These are phyloP conservation scores for Aromia moschata DNA, from an alignment of 2,888 invertebrate genomes.

Conservation along the genomic window DNA sequence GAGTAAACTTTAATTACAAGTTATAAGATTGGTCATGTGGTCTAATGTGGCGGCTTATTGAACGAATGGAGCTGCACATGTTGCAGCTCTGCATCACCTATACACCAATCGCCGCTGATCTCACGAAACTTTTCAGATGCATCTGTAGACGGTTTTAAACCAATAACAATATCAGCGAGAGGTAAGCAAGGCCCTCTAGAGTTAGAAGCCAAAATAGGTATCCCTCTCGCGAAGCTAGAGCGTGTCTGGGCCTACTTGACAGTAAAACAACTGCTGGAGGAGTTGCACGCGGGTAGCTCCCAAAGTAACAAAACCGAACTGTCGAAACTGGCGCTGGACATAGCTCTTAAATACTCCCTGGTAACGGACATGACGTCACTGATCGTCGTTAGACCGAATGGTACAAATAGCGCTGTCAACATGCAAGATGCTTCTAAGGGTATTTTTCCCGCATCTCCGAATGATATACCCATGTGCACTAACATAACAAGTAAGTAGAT, in stretches of 20 bases:
- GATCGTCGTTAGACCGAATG: constrained; percentile 72
- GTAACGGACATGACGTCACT: constrained; percentile 75
- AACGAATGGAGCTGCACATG: too few relatives aligned
- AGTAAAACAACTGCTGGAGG: constrained; percentile 69
- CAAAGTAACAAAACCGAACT: constrained; percentile 48
- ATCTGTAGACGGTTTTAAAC: constrained; percentile 6
- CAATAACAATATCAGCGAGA: constrained; percentile 28
- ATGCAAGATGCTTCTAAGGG: constrained; percentile 34
- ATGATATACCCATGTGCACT: constrained; percentile 29
- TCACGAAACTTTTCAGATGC: neutral
- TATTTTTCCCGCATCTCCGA: constrained; percentile 18
- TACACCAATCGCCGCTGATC: too few relatives aligned
- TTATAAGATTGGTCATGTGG: too few relatives aligned
- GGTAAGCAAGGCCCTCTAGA: constrained; percentile 47
- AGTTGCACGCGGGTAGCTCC: constrained; percentile 49
- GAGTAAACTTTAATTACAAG: too few relatives aligned
- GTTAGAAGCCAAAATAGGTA: constrained; percentile 41
- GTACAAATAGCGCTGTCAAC: constrained; percentile 51
- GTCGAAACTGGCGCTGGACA: constrained; percentile 66
- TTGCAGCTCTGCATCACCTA: neutral
- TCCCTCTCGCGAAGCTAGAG: constrained; percentile 46
- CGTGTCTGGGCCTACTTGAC: constrained; percentile 72
- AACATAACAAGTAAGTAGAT: constrained; percentile 29
- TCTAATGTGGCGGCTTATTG: too few relatives aligned
- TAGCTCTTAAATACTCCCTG: constrained; percentile 67